phyloP scores from a whole-genome alignment of 2,888 invertebrate species.

The Fragum fragum region DNA sequence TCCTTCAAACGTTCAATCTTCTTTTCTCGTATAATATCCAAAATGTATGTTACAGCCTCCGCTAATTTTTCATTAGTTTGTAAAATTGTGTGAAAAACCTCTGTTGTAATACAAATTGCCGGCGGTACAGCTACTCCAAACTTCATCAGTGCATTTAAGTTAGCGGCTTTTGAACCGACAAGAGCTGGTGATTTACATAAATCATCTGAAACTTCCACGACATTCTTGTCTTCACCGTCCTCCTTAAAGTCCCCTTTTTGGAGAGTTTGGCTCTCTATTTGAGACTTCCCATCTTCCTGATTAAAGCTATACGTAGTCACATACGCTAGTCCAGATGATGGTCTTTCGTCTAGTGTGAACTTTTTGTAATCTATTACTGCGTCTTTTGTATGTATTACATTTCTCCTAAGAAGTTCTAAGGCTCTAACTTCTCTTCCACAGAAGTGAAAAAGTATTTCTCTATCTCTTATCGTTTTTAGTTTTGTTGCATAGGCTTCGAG shows the following conservation, averaged over 20 bases:
- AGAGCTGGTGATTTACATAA: neutral
- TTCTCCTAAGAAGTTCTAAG: neutral
- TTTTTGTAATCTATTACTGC: neutral
- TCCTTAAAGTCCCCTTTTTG: neutral
- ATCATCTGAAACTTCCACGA: neutral
- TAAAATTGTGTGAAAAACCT: neutral
- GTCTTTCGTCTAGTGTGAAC: neutral
- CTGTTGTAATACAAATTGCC: constrained; percentile 2
- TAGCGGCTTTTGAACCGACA: constrained; percentile 14
- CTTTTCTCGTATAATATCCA: neutral
- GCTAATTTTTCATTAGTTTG: neutral
- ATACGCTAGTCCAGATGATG: neutral
- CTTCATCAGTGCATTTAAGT: neutral
- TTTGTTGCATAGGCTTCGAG: neutral
- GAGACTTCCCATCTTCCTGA: neutral
- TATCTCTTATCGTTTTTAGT: neutral
- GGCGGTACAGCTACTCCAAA: neutral
- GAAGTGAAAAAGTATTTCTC: neutral
- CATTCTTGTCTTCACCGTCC: neutral
- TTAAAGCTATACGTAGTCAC: neutral
- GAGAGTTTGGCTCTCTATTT: neutral
- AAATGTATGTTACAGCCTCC: neutral
- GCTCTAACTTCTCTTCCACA: neutral
- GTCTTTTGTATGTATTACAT: neutral
- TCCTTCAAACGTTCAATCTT: neutral